phyloP scores from a whole-genome alignment of 2,797 vertebrate genomes.

The Salmo trutta region DNA sequence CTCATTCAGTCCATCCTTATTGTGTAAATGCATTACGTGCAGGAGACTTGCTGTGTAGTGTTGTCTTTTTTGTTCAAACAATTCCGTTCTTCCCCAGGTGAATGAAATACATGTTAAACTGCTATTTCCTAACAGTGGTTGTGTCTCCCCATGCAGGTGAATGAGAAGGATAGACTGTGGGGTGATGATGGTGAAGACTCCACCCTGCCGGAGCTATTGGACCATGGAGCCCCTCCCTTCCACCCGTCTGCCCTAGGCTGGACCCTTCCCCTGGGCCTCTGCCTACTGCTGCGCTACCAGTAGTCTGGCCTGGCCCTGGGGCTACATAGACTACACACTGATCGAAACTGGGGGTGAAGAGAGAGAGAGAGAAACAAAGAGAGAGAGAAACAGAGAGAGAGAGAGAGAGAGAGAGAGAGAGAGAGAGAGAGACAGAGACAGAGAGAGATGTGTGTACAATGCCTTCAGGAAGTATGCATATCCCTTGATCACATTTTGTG shows the following conservation, averaged over 20 bases:
- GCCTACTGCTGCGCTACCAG: slow-evolving; percentile 49
- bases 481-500: no score
- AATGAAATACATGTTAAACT: not conserved
- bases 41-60: no score
- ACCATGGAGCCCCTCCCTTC: slow-evolving; percentile 44
- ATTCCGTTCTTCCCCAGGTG: no score
- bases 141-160: slow-evolving; percentile 55
- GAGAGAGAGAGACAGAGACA: no score
- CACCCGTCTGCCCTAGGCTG: slow-evolving; percentile 42
- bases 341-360: slow-evolving; percentile 7
- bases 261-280: slow-evolving; percentile 44
- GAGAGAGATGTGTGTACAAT: not conserved
- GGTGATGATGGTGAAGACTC: slow-evolving; percentile 72
- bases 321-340: not conserved
- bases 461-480: no score
- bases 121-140: not conserved
- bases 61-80: no score
- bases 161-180: slow-evolving; percentile 78
- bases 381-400: not conserved
- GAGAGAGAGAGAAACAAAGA: not conserved
- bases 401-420: no score
- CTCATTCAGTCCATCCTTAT: no score
- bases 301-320: slow-evolving; percentile 22
- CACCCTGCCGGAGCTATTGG: slow-evolving; percentile 76
- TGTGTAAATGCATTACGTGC: no score